Evolutionary conservation across 1,140 invertebrate species (phyloP).

Genomic region (Lepidurus packardi): DNA sequence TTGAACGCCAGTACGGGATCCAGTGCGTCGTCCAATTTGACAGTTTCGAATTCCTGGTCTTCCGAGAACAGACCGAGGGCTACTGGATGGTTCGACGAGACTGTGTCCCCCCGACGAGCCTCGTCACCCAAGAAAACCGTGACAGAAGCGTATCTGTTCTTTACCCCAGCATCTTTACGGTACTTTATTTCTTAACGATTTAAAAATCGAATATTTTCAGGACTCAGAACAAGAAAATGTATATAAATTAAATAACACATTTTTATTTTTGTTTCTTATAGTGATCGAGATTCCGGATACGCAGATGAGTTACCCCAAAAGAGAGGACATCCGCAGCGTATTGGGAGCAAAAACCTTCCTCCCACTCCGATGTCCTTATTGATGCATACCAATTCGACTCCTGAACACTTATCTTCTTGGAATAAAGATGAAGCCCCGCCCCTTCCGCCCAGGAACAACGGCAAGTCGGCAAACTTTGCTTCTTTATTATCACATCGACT

Average conservation of each 20-base stretch:
- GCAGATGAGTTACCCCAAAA: neutral
- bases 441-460: slow-evolving; percentile 4
- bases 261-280: neutral
- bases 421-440: slow-evolving; percentile 22
- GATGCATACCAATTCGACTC: neutral
- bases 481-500: too few relatives aligned
- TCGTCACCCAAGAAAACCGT: slow-evolving; percentile 38
- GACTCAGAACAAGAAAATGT: neutral
- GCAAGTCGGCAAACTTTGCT: neutral
- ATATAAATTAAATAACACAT: neutral
- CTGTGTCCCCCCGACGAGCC: slow-evolving; percentile 36
- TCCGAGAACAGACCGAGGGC: slow-evolving; percentile 29
- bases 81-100: slow-evolving; percentile 35
- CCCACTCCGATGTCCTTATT: neutral
- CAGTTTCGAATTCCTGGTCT: slow-evolving; percentile 33
- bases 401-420: neutral
- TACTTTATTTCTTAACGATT: neutral
- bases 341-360: neutral
- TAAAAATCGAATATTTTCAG: too few relatives aligned
- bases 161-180: slow-evolving; percentile 27
- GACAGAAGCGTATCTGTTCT: slow-evolving; percentile 36
- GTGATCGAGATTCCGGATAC: neutral
- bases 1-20: neutral
- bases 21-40: slow-evolving; percentile 5
- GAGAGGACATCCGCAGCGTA: neutral